Evolutionary conservation across 2,888 invertebrate genomes (phyloP), one percentile per base, ranked within the genome.

Genomic region (Parochlus steinenii): DNA sequence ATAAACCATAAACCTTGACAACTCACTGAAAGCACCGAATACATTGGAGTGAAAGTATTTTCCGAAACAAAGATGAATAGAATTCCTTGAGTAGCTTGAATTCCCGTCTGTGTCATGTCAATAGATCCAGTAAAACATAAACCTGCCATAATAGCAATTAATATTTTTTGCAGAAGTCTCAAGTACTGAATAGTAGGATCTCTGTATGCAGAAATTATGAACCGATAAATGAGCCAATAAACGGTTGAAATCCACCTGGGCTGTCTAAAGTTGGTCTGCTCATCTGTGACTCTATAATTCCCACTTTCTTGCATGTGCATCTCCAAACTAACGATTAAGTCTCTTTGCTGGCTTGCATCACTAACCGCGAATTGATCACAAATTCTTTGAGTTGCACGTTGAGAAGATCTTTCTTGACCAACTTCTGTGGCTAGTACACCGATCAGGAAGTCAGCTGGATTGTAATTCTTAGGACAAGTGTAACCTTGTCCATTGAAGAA

Each of bases 41-140:
- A 92, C 78, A 92, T 82, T 1, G 87, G 86, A 36, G 76, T 74
- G 58, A 90, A 92, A 1, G 87, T 83, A 50, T 87, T 83, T 63
- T 92, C 89, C 0, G 83, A 74, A 27, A 87, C 81, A 55, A 89
- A 70, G 44, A 87, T 74, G 55, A 89, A 90, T 5, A 90, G 59
- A 0, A 79, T 79, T 4, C 90, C 92, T 53, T 89, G 85, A 2
- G 87, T 74, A 16, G 86, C 80, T 51, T 86, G 85, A 15, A 93
- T 74, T 0, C 86, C 92, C 31, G 69, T 62, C 55, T 87, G 90
- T 29, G 78, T 76, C 1, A 71, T 59, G 1, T 67, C 60, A 5
- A 72, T 66, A 2, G 80, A 74, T 33, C 82, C 82, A 14, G 79
- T 64, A 56, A 83, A 93, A 47, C 90, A 85, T 15, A 87, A 55